Conservation (phyloP, 2,888 invertebrate species). For the Philereme transversata region DNA sequence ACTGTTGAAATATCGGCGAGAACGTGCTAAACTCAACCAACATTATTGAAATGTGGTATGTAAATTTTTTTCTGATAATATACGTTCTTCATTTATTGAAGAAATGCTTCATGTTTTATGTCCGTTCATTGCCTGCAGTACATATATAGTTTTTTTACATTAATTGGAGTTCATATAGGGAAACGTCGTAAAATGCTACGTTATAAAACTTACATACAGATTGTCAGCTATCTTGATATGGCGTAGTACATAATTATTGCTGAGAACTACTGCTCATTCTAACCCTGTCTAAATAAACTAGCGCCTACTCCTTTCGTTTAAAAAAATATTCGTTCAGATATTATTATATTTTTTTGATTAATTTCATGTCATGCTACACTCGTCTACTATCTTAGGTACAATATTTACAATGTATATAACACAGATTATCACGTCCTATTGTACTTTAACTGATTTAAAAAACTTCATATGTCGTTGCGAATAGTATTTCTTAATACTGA, state of each 20-base stretch:
- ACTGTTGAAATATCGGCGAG: no score
- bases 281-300: background rate
- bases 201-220: no score
- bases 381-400: constrained; percentile 30
- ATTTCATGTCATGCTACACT: constrained; percentile 45
- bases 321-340: constrained; percentile 41
- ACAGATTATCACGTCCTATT: constrained; percentile 54
- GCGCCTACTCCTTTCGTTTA: background rate
- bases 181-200: background rate
- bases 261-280: no score
- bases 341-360: background rate
- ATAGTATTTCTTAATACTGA: constrained; percentile 59
- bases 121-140: constrained; percentile 11
- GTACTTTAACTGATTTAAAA: constrained; percentile 41
- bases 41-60: no score
- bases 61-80: no score
- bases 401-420: constrained; percentile 57
- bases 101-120: no score
- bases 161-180: background rate
- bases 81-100: no score
- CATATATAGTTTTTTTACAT: constrained; percentile 3
- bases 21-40: no score
- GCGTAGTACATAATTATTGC: no score
- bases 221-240: no score
- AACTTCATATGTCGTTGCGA: constrained; percentile 26